Evolutionary conservation across 2,888 invertebrate genomes (phyloP).

Genomic region (Seira sanloemensis): DNA sequence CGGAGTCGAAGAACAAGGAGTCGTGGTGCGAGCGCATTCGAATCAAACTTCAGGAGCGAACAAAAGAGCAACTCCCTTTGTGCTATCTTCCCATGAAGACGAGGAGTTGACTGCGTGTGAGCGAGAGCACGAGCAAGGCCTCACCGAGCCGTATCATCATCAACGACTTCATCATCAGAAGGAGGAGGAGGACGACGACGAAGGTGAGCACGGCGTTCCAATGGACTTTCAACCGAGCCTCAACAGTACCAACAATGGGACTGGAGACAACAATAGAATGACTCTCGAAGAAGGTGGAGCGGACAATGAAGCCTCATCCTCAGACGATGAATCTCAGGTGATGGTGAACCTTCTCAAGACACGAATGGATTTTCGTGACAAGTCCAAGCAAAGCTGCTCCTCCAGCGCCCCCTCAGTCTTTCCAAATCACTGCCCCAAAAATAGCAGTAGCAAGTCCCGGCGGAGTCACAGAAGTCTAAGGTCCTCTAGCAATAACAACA

Average conservation of each 20-base stretch:
- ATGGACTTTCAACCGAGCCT: conserved; percentile 47
- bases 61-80: conserved; percentile 65
- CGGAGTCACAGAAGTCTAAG: conserved; percentile 34
- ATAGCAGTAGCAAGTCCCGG: conserved; percentile 35
- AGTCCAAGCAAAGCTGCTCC: conserved; percentile 16
- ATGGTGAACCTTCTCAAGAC: conserved; percentile 55
- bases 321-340: conserved; percentile 57
- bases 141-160: background rate
- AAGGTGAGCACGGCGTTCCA: conserved; percentile 36
- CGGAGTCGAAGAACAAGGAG: conserved; percentile 62
- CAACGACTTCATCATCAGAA: background rate
- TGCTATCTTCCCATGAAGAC: conserved; percentile 21
- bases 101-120: conserved; percentile 2
- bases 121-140: background rate
- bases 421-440: conserved; percentile 49
- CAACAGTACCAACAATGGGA: conserved; percentile 19
- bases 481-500: conserved; percentile 25
- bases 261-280: conserved; percentile 29
- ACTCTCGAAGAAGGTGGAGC: background rate
- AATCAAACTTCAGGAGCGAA: conserved; percentile 60
- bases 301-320: conserved; percentile 28
- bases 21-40: conserved; percentile 59
- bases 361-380: conserved; percentile 51
- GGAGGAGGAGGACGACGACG: conserved; percentile 30
- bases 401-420: conserved; percentile 30